Evolutionary conservation across 2,113 vertebrate genomes (phyloP).

Genomic region (Nothocercus nigrocapillus): DNA sequence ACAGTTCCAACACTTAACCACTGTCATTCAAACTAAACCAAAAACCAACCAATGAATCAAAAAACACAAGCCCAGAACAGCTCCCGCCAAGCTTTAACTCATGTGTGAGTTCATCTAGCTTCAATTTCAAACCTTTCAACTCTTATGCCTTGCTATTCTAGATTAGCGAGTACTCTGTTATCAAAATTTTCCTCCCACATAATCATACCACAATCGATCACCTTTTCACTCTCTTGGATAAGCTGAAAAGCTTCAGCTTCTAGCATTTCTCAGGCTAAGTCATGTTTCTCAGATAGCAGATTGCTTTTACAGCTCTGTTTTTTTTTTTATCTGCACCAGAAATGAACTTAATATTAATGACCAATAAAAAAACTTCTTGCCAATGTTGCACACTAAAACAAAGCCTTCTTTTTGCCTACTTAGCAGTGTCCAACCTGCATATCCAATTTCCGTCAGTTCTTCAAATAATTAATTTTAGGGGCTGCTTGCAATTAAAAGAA

Average conservation of each 20-base stretch:
- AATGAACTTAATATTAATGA: background rate
- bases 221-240: background rate
- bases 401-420: background rate
- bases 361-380: conserved; percentile 11
- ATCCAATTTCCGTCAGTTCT: conserved; percentile 23
- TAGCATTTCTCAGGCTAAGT: background rate
- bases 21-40: background rate
- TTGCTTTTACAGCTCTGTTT: background rate
- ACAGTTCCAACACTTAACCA: background rate
- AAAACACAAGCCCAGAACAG: background rate
- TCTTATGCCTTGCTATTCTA: background rate
- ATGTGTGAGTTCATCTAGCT: background rate
- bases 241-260: background rate
- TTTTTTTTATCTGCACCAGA: background rate
- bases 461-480: conserved; percentile 25
- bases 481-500: background rate
- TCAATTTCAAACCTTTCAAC: background rate
- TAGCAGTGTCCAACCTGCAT: background rate
- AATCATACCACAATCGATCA: background rate
- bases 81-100: background rate
- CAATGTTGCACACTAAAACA: background rate
- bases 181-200: background rate
- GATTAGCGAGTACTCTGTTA: background rate
- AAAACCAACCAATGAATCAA: background rate
- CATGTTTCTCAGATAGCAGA: background rate